phyloP scores from a whole-genome alignment of 1,140 invertebrate species.

The Scaptomyza pallida region DNA sequence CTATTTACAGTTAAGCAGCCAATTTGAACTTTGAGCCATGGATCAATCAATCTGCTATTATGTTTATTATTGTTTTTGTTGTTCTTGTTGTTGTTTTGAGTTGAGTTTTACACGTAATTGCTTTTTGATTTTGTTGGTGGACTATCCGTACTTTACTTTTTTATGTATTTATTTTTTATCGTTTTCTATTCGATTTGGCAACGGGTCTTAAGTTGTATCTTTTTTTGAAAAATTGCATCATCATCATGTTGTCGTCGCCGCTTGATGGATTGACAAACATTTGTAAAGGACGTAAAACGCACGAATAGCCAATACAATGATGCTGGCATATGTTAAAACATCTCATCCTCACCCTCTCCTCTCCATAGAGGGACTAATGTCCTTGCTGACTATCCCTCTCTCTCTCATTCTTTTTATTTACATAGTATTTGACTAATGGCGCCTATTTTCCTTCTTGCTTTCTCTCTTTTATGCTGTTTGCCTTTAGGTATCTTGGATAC shows the following conservation, averaged over 20 bases:
- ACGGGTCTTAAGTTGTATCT: slow-evolving; percentile 33
- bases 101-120: slow-evolving; percentile 71
- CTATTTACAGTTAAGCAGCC: slow-evolving; percentile 80
- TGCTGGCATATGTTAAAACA: slow-evolving; percentile 65
- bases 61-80: slow-evolving; percentile 66
- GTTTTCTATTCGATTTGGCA: slow-evolving; percentile 27
- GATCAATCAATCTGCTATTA: slow-evolving; percentile 82
- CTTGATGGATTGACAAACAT: slow-evolving; percentile 79
- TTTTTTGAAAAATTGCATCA: slow-evolving; percentile 72
- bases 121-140: slow-evolving; percentile 72
- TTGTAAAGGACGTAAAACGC: slow-evolving; percentile 45
- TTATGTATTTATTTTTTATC: slow-evolving; percentile 15
- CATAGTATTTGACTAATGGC: slow-evolving; percentile 66
- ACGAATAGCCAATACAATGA: slow-evolving; percentile 35
- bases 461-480: slow-evolving; percentile 24
- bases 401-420: background rate
- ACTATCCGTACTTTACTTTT: slow-evolving; percentile 1
- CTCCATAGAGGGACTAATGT: slow-evolving; percentile 20
- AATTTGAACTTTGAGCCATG: slow-evolving; percentile 78
- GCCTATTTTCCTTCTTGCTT: slow-evolving; percentile 21
- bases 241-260: slow-evolving; percentile 72
- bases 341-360: slow-evolving; percentile 15
- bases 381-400: slow-evolving; percentile 21
- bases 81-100: background rate
- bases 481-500: slow-evolving; percentile 90